phyloP scores from a whole-genome alignment of 2,113 vertebrate genomes.

The Aspiorhynchus laticeps region DNA sequence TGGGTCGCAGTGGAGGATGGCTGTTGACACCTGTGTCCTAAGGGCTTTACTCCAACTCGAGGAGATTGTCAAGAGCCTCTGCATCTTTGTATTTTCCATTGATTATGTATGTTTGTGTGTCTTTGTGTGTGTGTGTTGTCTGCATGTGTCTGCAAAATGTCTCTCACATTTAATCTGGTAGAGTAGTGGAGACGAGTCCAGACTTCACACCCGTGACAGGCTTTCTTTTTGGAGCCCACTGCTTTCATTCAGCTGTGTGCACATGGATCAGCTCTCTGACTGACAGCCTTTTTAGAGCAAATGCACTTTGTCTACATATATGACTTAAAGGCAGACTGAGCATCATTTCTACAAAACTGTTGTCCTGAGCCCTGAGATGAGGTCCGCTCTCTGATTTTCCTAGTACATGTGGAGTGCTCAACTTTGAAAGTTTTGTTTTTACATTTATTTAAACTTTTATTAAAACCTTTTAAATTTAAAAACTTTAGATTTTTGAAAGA shows the following conservation, averaged over 20 bases:
- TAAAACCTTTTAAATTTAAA: not conserved
- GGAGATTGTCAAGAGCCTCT: conserved; percentile 7
- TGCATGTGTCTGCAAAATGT: not conserved
- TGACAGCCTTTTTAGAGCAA: conserved; percentile 29
- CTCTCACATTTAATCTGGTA: conserved; percentile 1
- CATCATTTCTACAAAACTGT: not conserved
- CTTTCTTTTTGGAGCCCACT: not conserved
- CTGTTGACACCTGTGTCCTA: not conserved
- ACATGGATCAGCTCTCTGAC: conserved; percentile 7
- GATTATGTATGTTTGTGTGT: not conserved
- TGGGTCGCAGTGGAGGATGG: not conserved
- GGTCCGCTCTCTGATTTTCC: not conserved
- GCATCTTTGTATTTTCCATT: conserved; percentile 27
- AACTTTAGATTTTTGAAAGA: not conserved
- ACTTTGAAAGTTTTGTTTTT: no score
- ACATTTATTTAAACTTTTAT: no score
- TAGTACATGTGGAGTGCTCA: not conserved
- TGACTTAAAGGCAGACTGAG: not conserved
- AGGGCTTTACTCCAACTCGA: not conserved
- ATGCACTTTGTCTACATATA: not conserved
- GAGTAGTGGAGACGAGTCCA: conserved; percentile 12
- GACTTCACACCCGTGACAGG: conserved; percentile 12
- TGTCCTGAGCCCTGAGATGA: not conserved
- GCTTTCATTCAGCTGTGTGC: not conserved
- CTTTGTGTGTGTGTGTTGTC: not conserved